Evolutionary conservation across 53 echinoderm and acorn worm species (phyloP).

Genomic region (Glandiceps talaboti): DNA sequence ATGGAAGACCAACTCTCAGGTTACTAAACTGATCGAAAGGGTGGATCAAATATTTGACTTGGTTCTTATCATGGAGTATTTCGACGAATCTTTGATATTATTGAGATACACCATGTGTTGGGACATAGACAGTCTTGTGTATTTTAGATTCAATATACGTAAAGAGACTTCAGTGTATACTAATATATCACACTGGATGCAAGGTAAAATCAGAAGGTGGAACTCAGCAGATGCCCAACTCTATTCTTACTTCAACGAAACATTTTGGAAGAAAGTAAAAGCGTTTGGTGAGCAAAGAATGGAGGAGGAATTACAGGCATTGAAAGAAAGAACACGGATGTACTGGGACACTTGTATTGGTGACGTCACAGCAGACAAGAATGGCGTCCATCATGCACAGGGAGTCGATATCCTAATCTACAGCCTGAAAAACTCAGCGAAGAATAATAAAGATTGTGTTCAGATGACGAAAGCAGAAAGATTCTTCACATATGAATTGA

Average conservation of each 20-base stretch:
- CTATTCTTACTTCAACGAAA: neutral
- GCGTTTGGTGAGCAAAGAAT: neutral
- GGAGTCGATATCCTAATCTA: neutral
- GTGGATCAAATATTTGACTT: neutral
- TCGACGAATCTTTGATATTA: neutral
- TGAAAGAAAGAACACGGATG: neutral
- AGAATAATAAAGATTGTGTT: neutral
- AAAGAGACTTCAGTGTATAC: neutral
- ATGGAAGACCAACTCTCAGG: too few species aligned
- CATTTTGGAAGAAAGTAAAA: neutral
- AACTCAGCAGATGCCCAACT: neutral
- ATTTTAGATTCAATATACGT: neutral
- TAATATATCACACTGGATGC: neutral
- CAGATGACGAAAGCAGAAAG: neutral
- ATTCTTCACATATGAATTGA: neutral
- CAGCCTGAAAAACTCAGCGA: neutral
- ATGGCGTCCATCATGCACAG: neutral
- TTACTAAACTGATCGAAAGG: neutral
- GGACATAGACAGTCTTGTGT: neutral
- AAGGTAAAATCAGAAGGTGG: neutral
- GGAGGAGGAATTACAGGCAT: neutral
- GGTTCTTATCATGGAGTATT: neutral
- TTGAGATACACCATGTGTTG: neutral
- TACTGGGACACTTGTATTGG: neutral
- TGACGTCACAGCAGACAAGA: neutral